Evolutionary conservation across 2,888 invertebrate species (phyloP).

Genomic region (Drosophila yooni): DNA sequence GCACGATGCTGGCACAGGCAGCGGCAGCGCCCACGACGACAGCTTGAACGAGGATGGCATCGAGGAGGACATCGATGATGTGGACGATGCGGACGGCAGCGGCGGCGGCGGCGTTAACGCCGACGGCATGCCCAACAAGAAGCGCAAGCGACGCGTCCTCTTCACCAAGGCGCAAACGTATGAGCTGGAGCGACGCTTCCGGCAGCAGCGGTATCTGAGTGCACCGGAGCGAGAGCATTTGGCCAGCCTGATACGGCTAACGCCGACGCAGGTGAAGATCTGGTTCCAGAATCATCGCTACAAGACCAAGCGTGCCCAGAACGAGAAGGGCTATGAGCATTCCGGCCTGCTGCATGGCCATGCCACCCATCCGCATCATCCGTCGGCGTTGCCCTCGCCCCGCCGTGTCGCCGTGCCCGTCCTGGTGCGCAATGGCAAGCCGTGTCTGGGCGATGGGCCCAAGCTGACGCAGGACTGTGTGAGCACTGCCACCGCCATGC

Average conservation of each 20-base stretch:
- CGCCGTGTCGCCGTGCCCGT: conserved; percentile 97
- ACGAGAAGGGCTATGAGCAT: conserved; percentile 93
- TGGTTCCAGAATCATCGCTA: conserved; percentile 99
- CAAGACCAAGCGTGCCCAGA: conserved; percentile 98
- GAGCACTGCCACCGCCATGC: conserved; percentile 85
- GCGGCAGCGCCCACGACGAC: conserved; percentile 82
- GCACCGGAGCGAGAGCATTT: conserved; percentile 99
- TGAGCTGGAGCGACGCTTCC: conserved; percentile 96
- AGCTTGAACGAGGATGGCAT: conserved; percentile 86
- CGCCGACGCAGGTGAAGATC: conserved; percentile 99
- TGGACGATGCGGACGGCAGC: conserved; percentile 85
- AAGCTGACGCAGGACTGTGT: conserved; percentile 86
- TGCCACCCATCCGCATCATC: conserved; percentile 81
- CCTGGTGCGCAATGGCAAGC: conserved; percentile 96
- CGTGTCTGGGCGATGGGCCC: conserved; percentile 89
- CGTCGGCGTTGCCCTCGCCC: conserved; percentile 91
- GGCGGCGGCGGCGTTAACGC: conserved; percentile 79
- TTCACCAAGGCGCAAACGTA: conserved; percentile 99
- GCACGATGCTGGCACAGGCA: conserved; percentile 52
- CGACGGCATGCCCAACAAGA: conserved; percentile 89
- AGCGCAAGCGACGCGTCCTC: conserved; percentile 97
- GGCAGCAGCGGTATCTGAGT: conserved; percentile 97
- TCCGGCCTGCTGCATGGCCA: conserved; percentile 78
- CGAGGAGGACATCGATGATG: conserved; percentile 86
- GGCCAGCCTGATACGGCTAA: conserved; percentile 96